Base-by-base conservation (phyloP, 2,888 invertebrate genomes). In the Mesodorylaimus sp. region DNA sequence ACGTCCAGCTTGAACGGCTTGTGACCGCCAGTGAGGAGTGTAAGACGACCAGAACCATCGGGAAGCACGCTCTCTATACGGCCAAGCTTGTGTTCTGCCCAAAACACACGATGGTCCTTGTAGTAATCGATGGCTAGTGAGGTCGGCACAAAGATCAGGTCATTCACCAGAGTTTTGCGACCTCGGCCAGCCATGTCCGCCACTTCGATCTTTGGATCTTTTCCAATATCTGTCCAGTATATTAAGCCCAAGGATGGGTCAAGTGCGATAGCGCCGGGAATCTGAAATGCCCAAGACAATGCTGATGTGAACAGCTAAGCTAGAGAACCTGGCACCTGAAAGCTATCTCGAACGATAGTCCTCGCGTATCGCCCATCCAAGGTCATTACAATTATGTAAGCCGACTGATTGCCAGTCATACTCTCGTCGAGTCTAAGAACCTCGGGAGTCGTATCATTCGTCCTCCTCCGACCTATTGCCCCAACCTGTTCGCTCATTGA, bases 141-240 rank as follows among this genome's bases (percentile, higher is more conserved):
- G 0, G 85, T 78, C 0, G 95, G 95, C 61, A 83, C 81, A 25
- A 84, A 75, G 26, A 95, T 76, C 53, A 77, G 77, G 53, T 84
- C 84, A 0, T 80, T 78, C 5, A 89, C 79, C 2, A 97, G 67
- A 0, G 81, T 59, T 52, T 80, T 74, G 1, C 89, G 76, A 65
- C 85, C 82, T 0, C 81, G 82, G 0, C 95, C 95, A 63, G 91
- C 93, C 88, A 95, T 86, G 87, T 91, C 93, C 1, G 88, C 78
- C 2, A 80, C 77, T 67, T 93, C 93, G 54, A 97, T 88, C 69
- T 89, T 93, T 0, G 88, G 85, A 2, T 79, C 79, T 0, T 80
- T 79, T 3, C 91, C 88, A 0, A 83, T 80, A 67, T 95, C 91
- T 0, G 88, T 78, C 89, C 93, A 97, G 70, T 83, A 86, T 76